Conservation (phyloP, 1,140 invertebrate species). For the Psix sp. region DNA sequence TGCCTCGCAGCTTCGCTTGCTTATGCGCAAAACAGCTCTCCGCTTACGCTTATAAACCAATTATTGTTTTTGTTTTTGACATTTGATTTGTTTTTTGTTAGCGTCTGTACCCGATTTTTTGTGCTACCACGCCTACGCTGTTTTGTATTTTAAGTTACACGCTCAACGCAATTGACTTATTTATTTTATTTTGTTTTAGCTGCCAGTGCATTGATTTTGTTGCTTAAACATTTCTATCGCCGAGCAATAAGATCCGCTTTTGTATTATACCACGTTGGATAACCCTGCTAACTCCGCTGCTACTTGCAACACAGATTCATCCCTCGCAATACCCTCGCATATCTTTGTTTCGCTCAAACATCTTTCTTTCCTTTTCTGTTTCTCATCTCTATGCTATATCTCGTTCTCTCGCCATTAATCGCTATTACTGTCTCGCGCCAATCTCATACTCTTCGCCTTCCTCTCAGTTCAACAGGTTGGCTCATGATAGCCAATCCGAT, state of each 20-base stretch:
- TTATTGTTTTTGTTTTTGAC: conserved; percentile 34
- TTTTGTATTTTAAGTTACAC: conserved; percentile 42
- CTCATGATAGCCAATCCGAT: conserved; percentile 28
- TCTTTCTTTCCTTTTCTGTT: conserved; percentile 5
- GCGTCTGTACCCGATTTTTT: conserved; percentile 14
- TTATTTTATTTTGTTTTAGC: conserved; percentile 71
- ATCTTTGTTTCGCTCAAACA: conserved; percentile 23
- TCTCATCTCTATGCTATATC: conserved; percentile 17
- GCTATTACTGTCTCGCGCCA: conserved; percentile 44
- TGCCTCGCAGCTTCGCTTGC: conserved; percentile 68
- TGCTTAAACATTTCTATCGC: conserved; percentile 72
- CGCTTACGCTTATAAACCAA: conserved; percentile 61
- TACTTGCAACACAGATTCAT: conserved; percentile 63
- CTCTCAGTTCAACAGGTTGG: conserved; percentile 53
- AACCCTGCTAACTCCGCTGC: conserved; percentile 75
- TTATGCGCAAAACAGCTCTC: conserved; percentile 60
- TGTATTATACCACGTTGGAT: conserved; percentile 74
- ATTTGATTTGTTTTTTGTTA: conserved; percentile 14
- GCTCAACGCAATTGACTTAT: conserved; percentile 59
- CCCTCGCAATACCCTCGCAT: conserved; percentile 64
- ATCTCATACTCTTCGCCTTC: conserved; percentile 42
- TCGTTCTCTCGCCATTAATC: conserved; percentile 18
- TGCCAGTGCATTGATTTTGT: conserved; percentile 74
- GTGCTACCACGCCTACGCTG: conserved; percentile 35
- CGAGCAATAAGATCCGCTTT: conserved; percentile 69